phyloP scores from a whole-genome alignment of 2,888 invertebrate genomes.

The Coronaproctus castanopsis region DNA sequence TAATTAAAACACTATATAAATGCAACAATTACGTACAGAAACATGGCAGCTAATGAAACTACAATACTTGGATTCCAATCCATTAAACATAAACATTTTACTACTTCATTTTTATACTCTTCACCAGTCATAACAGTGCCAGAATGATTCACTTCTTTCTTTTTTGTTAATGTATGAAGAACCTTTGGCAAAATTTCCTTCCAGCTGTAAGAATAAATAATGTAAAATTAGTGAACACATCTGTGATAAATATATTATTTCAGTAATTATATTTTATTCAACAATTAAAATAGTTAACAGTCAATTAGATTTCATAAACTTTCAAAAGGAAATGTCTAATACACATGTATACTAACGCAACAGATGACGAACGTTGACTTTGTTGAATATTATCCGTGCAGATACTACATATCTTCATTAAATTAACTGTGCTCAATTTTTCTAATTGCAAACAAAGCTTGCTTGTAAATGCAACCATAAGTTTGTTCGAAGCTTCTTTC shows the following conservation, averaged over 20 bases:
- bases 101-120: conserved; percentile 39
- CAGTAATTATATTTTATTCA: no score
- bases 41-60: conserved; percentile 44
- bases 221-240: no score
- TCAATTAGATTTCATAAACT: no score
- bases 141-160: conserved; percentile 34
- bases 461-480: background rate
- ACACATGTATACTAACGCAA: conserved; percentile 1
- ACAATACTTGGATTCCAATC: conserved; percentile 38
- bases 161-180: conserved; percentile 33
- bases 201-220: conserved; percentile 33
- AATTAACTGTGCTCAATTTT: conserved; percentile 31
- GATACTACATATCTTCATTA: conserved; percentile 34
- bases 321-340: no score
- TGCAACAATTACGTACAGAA: conserved; percentile 40
- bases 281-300: no score
- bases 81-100: conserved; percentile 38
- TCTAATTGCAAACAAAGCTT: conserved; percentile 27
- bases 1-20: no score
- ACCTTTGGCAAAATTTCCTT: conserved; percentile 43
- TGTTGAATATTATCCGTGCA: conserved; percentile 33
- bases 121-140: conserved; percentile 35
- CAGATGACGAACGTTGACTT: conserved; percentile 29
- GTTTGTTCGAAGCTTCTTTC: background rate
- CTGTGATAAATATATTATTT: no score